phyloP scores from a whole-genome alignment of 1,140 invertebrate species.

The Ceratina australensis region DNA sequence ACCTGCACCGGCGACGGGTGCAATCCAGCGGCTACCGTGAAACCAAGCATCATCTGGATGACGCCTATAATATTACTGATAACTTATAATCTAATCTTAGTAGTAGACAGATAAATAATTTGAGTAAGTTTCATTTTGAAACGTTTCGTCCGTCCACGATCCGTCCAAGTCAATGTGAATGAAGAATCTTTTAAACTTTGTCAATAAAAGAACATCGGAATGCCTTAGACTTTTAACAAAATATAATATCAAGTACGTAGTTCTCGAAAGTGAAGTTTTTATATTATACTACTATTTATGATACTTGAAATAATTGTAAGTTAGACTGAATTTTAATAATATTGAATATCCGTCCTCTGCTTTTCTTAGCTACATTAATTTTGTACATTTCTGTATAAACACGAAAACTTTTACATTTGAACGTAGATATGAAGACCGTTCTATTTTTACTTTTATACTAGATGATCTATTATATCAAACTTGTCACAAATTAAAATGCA shows the following conservation, averaged over 20 bases:
- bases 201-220: neutral
- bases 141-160: neutral
- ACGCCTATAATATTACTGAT: slow-evolving; percentile 9
- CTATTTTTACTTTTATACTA: neutral
- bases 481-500: slow-evolving; percentile 13
- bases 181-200: neutral
- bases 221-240: neutral
- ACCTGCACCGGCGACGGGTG: slow-evolving; percentile 94
- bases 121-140: neutral
- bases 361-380: neutral
- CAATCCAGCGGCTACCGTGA: slow-evolving; percentile 81
- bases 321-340: neutral
- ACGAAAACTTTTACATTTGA: neutral
- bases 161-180: neutral
- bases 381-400: slow-evolving; percentile 33
- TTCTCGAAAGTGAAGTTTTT: too few relatives aligned
- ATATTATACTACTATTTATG: too few relatives aligned
- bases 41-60: slow-evolving; percentile 24
- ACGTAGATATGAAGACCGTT: neutral
- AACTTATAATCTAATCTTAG: slow-evolving; percentile 14
- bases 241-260: neutral
- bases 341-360: neutral
- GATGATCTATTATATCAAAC: too few relatives aligned
- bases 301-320: too few relatives aligned
- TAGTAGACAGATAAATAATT: slow-evolving; percentile 31